Base-by-base conservation (phyloP, 2,888 invertebrate species). In the Gastrophysa polygoni region DNA sequence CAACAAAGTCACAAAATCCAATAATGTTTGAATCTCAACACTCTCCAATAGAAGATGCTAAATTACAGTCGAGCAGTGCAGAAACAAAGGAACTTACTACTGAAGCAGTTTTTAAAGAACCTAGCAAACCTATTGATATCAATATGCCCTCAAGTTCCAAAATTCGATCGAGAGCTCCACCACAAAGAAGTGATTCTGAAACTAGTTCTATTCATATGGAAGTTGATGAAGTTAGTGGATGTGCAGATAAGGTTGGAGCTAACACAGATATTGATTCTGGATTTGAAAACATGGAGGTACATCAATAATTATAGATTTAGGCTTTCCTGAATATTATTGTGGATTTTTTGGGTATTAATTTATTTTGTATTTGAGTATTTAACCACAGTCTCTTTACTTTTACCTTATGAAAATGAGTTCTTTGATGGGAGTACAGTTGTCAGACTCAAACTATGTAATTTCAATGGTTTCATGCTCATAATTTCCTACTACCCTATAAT, bases 241-340 rank as follows among this genome's bases (percentile, higher is more conserved):
- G 76, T 61, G 77, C 73, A 6, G 81, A 81, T 78, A 75, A 85
- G 80, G 71, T 74, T 57, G 76, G 74, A 7, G 82, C 79, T 49
- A 84, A 82, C 68, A 84, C 84, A 21, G 89, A 89, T 77, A 87
- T 88, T 32, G 90, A 90, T 79, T 89, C 89, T 6, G 89, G 89
- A 17, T 88, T 90, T 73, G 91, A 91, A 79, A 89, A 88, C 71
- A 91, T 91, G 91, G 91, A 91, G 80, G 84, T 73, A 61, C 64
- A 61, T 51, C n/a, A n/a, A n/a, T n/a, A n/a, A n/a, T n/a, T n/a
- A n/a, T n/a, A n/a, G n/a, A n/a, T n/a, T n/a, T n/a, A n/a, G n/a
- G n/a, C n/a, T n/a, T n/a, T n/a, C n/a, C n/a, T n/a, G n/a, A n/a
- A n/a, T n/a, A n/a, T n/a, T n/a, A n/a, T n/a, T n/a, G n/a, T n/a